Percentiles rank a stretch among this genome's conserved stretches.
Evolutionary conservation across 2,888 invertebrate species (phyloP).

Genomic region (Vesta saturnalis): DNA sequence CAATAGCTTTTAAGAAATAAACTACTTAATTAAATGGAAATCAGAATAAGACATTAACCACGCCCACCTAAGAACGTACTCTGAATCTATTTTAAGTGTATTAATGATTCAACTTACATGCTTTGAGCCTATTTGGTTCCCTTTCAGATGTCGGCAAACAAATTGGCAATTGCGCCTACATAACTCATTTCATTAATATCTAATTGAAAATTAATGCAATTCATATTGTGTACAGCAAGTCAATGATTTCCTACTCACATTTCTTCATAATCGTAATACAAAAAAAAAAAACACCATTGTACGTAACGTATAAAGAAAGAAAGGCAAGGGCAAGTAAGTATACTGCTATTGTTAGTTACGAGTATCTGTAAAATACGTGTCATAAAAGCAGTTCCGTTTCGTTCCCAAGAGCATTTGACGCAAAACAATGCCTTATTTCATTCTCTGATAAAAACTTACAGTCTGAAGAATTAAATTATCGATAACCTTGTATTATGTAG

Average conservation of each 20-base stretch:
- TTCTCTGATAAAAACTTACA: neutral
- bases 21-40: too few relatives aligned
- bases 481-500: conserved; percentile 6
- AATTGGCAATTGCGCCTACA: too few relatives aligned
- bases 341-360: conserved; percentile 10
- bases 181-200: too few relatives aligned
- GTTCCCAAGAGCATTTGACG: conserved; percentile 3
- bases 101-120: too few relatives aligned
- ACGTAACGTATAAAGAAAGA: neutral
- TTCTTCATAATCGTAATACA: neutral
- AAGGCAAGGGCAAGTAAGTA: neutral
- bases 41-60: too few relatives aligned
- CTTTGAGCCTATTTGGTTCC: too few relatives aligned
- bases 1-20: too few relatives aligned
- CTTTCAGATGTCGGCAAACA: too few relatives aligned
- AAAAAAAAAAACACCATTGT: neutral
- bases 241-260: neutral
- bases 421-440: conserved; percentile 11
- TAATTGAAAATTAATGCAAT: conserved; percentile 8
- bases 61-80: too few relatives aligned
- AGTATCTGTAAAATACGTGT: conserved; percentile 15
- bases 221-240: neutral
- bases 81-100: too few relatives aligned
- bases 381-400: conserved; percentile 2
- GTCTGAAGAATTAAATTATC: conserved; percentile 2